Evolutionary conservation across 2,113 vertebrate genomes (phyloP).

Genomic region (Gyps fulvus): DNA sequence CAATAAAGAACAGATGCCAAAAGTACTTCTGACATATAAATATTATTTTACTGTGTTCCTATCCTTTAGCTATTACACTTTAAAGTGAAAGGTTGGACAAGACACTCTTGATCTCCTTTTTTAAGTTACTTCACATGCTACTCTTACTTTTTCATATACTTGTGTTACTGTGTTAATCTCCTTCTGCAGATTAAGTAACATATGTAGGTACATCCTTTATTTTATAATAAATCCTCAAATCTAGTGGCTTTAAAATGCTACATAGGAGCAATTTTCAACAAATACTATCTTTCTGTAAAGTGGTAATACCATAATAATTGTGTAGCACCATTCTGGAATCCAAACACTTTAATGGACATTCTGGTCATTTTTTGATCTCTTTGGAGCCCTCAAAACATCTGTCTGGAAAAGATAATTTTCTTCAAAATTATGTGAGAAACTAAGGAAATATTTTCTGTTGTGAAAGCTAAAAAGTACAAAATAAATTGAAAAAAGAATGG

Average conservation of each 20-base stretch:
- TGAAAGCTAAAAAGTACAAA: background rate
- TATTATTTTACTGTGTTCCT: background rate
- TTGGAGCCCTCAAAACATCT: background rate
- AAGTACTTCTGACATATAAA: background rate
- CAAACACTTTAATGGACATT: background rate
- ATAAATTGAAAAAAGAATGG: background rate
- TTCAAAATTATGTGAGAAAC: background rate
- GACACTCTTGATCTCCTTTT: background rate
- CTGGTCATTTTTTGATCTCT: background rate
- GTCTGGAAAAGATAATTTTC: background rate
- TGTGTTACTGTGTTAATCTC: background rate
- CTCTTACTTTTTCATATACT: background rate
- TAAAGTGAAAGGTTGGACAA: background rate
- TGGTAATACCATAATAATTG: background rate
- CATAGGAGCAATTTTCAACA: background rate
- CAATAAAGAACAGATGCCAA: slow-evolving; percentile 43
- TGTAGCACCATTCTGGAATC: background rate
- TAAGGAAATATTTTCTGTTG: background rate
- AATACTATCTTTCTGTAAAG: background rate
- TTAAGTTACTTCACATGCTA: background rate
- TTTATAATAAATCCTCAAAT: background rate
- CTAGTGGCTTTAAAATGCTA: background rate
- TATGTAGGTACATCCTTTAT: background rate
- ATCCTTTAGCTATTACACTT: background rate
- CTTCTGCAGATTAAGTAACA: background rate